Base-by-base conservation (phyloP, 53 echinoderm and acorn worm species). In the Mesocentrotus franciscanus region DNA sequence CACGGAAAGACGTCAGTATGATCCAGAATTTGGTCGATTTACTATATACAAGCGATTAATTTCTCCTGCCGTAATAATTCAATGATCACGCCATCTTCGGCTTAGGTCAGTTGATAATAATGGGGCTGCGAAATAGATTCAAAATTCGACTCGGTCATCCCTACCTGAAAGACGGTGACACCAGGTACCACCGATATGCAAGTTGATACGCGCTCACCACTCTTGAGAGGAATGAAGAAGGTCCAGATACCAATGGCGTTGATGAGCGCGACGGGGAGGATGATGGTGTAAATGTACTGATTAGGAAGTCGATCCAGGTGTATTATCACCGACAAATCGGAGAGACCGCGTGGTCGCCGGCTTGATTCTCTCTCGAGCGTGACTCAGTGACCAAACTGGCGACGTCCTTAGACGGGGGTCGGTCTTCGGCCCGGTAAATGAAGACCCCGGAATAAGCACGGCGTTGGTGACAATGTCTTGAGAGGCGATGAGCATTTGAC, bases 171-270 rank as follows among this genome's bases (percentile, higher is more conserved):
- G 85, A 85, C 13, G 16, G 85, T 85, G 56, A 85, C 85, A 57
- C 85, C 85, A 56, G 57, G 85, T n/a, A 85, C 85, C 15, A 85
- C 27, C 1, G 85, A 56, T 26, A 85, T 85, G 13, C 85, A 85
- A n/a, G 85, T 57, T 15, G 85, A 58, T 9, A 85, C 85, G 12
- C 85, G 56, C n/a, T 85, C 85, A 17, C 85, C 85, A 17, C 85
- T 85, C 85, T 85, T 85, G n/a, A 85, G 85, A 85, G 85, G 85
- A n/a, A 85, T 85, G 1, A 85, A 58, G 57, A 85, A 85, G 56
- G 85, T 57, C 10, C 24, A 85, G n/a, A 85, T 57, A 0, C 85
- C 85, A 26, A 85, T 5, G 58, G 12, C 13, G 33, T 85, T 85
- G 85, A 85, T 85, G 27, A 85, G 57, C 56, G 56, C 57, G 57